These are phyloP conservation scores for Pteronotus mesoamericanus DNA, from an alignment of 2,797 vertebrate genomes.

Conservation along the genomic window DNA sequence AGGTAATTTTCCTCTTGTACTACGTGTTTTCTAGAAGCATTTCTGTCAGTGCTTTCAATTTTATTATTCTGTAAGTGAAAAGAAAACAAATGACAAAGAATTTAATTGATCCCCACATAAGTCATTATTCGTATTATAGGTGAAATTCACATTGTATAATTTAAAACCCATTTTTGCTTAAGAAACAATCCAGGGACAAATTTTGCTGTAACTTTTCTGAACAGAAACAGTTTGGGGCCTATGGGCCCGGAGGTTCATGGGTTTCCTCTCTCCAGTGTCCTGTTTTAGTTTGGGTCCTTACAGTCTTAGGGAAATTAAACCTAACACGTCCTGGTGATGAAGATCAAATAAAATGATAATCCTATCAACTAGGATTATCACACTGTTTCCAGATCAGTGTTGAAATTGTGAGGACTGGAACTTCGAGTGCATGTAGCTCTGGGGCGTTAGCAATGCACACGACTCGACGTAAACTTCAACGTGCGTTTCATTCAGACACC, in stretches of 20 bases:
- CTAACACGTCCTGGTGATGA: not conserved
- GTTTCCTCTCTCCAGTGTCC: not conserved
- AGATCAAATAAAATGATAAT: not conserved
- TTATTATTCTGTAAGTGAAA: not conserved
- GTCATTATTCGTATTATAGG: not conserved
- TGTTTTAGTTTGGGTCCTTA: not conserved
- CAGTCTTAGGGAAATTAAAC: not conserved
- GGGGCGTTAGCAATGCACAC: not conserved
- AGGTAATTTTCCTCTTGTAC: not conserved
- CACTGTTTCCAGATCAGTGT: not conserved
- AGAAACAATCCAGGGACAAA: not conserved
- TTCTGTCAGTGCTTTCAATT: not conserved
- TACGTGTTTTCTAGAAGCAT: not conserved
- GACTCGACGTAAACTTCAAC: not conserved
- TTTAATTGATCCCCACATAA: not conserved
- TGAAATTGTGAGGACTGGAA: not conserved
- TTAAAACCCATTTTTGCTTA: constrained; percentile 6
- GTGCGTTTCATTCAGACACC: not conserved
- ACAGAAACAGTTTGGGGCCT: not conserved
- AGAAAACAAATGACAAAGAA: not conserved
- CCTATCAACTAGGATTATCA: not conserved
- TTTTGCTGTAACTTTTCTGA: not conserved
- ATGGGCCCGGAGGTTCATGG: not conserved
- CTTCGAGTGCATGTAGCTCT: not conserved
- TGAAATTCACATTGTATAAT: not conserved